Conservation (phyloP, 1,140 invertebrate species). For the Aphis gossypii region DNA sequence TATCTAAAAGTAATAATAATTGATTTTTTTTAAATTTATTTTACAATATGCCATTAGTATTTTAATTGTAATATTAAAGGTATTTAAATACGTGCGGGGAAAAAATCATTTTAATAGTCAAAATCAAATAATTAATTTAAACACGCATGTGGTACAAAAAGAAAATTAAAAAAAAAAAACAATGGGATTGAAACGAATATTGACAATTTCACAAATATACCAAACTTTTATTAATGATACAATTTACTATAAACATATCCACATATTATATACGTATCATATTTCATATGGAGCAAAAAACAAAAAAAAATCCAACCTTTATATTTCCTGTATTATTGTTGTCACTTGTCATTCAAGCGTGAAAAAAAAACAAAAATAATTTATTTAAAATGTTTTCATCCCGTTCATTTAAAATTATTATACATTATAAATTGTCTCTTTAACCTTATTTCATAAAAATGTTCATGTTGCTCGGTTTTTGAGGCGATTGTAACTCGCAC, state of each 20-base stretch:
- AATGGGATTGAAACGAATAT: neutral
- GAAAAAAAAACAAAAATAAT: neutral
- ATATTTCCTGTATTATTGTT: slow-evolving; percentile 12
- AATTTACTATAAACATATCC: neutral
- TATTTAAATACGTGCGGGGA: neutral
- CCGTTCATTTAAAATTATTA: neutral
- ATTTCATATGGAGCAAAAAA: neutral
- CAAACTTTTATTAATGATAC: neutral
- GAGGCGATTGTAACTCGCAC: neutral
- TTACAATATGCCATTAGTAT: neutral
- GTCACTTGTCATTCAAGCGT: neutral
- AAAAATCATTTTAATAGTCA: neutral
- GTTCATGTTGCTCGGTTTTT: neutral
- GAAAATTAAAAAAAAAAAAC: neutral
- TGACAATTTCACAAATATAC: slow-evolving; percentile 13
- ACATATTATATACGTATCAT: neutral
- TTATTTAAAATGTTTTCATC: slow-evolving; percentile 2
- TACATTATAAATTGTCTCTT: neutral
- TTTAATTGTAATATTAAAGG: neutral
- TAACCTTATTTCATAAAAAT: neutral
- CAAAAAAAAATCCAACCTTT: neutral
- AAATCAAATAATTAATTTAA: neutral
- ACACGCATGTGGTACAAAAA: neutral
- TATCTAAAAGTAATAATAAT: neutral
- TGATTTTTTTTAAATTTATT: neutral